phyloP scores from a whole-genome alignment of 2,113 vertebrate genomes.

The Oxyruncus cristatus region DNA sequence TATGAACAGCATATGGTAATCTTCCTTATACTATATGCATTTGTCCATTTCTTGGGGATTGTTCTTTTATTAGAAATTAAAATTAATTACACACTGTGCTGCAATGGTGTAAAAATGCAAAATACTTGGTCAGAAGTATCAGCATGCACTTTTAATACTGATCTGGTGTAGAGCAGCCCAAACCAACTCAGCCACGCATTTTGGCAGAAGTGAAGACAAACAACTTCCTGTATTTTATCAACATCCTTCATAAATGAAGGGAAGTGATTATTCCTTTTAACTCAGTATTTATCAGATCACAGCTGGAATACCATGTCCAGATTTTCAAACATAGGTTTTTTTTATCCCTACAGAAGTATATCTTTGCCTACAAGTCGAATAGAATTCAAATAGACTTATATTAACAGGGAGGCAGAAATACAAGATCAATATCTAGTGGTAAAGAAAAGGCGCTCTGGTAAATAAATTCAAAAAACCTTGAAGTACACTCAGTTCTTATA shows the following conservation, averaged over 20 bases:
- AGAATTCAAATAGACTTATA: neutral
- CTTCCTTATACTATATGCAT: neutral
- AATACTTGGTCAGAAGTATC: neutral
- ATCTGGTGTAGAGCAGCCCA: neutral
- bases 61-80: neutral
- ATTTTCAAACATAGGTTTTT: neutral
- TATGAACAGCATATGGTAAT: neutral
- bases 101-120: neutral
- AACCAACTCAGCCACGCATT: neutral
- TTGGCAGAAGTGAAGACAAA: neutral
- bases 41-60: neutral
- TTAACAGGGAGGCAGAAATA: neutral
- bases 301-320: neutral
- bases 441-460: neutral
- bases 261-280: neutral
- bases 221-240: neutral
- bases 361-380: neutral
- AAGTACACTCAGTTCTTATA: neutral
- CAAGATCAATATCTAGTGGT: neutral
- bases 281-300: neutral
- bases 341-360: neutral
- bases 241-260: neutral
- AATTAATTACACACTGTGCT: neutral
- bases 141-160: neutral
- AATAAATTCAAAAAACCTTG: neutral